Evolutionary conservation across 2,888 invertebrate species (phyloP).

Genomic region (Apotomis turbidana): DNA sequence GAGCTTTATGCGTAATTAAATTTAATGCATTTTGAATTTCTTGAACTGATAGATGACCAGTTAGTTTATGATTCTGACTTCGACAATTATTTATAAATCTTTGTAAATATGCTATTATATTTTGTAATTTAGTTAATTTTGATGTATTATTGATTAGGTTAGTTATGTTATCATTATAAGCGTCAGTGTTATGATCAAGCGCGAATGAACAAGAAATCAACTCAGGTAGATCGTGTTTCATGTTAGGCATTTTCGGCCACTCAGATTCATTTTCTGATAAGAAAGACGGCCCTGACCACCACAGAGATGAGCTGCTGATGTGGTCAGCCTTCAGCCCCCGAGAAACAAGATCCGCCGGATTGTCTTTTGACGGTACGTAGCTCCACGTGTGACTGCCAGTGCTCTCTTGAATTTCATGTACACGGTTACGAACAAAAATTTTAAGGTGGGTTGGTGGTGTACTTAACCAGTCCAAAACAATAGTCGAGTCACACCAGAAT

Average conservation of each 20-base stretch:
- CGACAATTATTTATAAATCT: no score
- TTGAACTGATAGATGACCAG: no score
- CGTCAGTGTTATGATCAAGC: neutral
- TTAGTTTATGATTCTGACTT: no score
- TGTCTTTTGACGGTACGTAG: conserved; percentile 42
- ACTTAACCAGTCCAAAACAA: conserved; percentile 36
- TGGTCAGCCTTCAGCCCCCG: conserved; percentile 41
- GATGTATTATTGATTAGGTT: neutral
- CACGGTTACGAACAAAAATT: conserved; percentile 35
- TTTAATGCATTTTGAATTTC: no score
- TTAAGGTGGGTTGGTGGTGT: conserved; percentile 26
- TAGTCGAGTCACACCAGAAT: conserved; percentile 12
- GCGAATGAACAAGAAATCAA: neutral
- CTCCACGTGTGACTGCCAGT: conserved; percentile 4
- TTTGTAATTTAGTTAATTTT: neutral
- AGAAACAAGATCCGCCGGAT: conserved; percentile 44
- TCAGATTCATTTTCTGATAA: neutral
- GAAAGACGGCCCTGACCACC: conserved; percentile 42
- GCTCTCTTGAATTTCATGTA: conserved; percentile 10
- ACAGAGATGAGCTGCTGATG: conserved; percentile 27
- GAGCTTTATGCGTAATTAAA: no score
- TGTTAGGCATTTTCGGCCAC: conserved; percentile 15
- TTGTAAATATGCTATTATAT: neutral
- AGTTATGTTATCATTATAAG: neutral
- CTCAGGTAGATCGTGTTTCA: neutral